These are phyloP conservation scores for Bombus ignitus DNA, from an alignment of 1,140 invertebrate genomes.

Conservation along the genomic window DNA sequence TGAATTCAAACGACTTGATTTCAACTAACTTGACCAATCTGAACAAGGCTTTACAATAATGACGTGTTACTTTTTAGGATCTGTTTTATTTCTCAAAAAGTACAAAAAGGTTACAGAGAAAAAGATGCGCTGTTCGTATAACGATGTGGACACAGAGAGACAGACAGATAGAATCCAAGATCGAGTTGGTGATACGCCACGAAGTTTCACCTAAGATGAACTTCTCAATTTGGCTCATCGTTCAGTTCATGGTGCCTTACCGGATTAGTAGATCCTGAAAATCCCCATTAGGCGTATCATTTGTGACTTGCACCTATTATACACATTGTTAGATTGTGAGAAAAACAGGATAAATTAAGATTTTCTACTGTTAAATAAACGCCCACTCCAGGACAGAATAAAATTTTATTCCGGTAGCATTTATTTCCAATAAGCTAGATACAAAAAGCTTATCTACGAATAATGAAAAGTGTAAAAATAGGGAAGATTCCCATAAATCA, in stretches of 20 bases:
- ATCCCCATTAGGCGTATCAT: slow-evolving; percentile 71
- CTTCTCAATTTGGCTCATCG: slow-evolving; percentile 62
- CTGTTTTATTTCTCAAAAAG: slow-evolving; percentile 67
- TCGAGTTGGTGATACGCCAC: slow-evolving; percentile 49
- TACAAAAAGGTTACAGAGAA: slow-evolving; percentile 64
- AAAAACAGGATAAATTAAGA: slow-evolving; percentile 15
- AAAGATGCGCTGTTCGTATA: slow-evolving; percentile 40
- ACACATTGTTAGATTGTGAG: slow-evolving; percentile 33
- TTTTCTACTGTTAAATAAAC: slow-evolving; percentile 4
- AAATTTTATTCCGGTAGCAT: not conserved
- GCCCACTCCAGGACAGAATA: not conserved
- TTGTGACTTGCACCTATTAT: slow-evolving; percentile 48
- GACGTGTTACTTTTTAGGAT: slow-evolving; percentile 52
- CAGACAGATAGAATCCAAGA: slow-evolving; percentile 47
- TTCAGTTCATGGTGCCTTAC: slow-evolving; percentile 67
- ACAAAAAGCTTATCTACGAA: not conserved
- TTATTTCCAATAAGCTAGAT: not conserved
- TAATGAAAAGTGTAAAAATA: not conserved
- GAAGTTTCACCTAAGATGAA: slow-evolving; percentile 57
- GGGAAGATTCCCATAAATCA: not conserved
- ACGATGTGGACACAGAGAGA: slow-evolving; percentile 40
- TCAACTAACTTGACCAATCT: not conserved
- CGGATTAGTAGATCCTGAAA: slow-evolving; percentile 73
- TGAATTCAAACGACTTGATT: not conserved
- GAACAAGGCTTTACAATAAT: slow-evolving; percentile 56